These are phyloP conservation scores for Pedicia rivosa DNA, from an alignment of 2,888 invertebrate genomes.

Conservation along the genomic window DNA sequence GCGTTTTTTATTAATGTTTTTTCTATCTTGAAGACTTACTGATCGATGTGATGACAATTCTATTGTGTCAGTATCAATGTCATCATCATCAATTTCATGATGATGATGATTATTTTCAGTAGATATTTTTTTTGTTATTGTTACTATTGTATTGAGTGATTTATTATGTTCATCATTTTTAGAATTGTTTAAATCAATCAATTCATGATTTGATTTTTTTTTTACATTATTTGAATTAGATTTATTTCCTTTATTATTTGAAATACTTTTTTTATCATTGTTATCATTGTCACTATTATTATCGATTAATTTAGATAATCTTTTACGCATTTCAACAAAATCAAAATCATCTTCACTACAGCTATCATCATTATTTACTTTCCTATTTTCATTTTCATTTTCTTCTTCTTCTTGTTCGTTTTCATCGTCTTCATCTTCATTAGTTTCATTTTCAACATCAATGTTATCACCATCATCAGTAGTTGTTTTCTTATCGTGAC, in stretches of 20 bases:
- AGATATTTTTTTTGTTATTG: no score
- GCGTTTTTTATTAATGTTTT: constrained; percentile 6
- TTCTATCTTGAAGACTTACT: constrained; percentile 6
- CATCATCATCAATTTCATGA: neutral
- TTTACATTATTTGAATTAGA: neutral
- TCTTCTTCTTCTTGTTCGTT: constrained; percentile 11
- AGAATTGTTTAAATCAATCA: neutral
- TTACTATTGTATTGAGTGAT: no score
- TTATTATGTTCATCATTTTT: no score
- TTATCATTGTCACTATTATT: constrained; percentile 16
- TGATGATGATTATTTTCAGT: no score
- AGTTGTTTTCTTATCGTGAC: constrained; percentile 33
- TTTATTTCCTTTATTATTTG: neutral
- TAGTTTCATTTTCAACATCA: neutral
- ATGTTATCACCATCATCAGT: constrained; percentile 18
- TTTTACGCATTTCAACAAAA: no score
- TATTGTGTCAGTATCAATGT: neutral
- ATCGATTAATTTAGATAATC: no score
- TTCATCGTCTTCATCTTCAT: constrained; percentile 7
- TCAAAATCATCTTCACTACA: constrained; percentile 21
- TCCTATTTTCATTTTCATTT: constrained; percentile 17
- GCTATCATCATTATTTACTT: constrained; percentile 6
- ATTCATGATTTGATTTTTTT: neutral
- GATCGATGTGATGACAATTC: neutral
- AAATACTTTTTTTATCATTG: constrained; percentile 12